Base-by-base conservation (phyloP, 2,797 vertebrate species). In the Anabacerthia variegaticeps region DNA sequence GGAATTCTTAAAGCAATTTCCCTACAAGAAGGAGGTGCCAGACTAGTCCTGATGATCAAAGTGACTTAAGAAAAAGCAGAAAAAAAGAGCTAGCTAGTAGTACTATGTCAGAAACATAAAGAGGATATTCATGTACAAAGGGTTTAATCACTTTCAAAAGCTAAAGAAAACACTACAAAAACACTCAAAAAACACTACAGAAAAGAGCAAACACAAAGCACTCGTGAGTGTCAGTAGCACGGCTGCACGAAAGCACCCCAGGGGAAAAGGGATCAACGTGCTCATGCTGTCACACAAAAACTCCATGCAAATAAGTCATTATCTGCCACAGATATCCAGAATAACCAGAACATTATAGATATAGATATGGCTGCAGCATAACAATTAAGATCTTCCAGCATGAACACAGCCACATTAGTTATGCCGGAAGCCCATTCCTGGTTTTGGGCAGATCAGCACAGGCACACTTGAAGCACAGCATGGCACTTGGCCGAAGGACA, bases 41-140 rank as follows among this genome's bases (percentile, higher is more conserved):
- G 82, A 88, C 69, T 73, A 69, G 66, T 75, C 51, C 41, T 74
- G 36, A 73, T 85, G 90, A 96, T 92, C 88, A 94, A 95, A 97
- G 76, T 15, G 39, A 32, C 62, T 88, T 68, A 69, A 84, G 54
- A 54, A 48, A 58, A 67, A 65, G 36, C 13, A 78, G 18, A 7
- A 12, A n/a, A 41, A 77, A 66, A 55, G 14, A 36, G 19, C 23
- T 24, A 88, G 32, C 37, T 44, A 83, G 76, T 30, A 84, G 69
- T 69, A 79, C 30, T 69, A 37, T 66, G 55, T 76, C 88, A 88
- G 88, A 88, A 93, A 86, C 28, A 86, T 73, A 66, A 91, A 83
- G 73, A 82, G 73, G 66, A 69, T 95, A 92, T 94, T 83, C n/a
- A 67, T 2, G 32, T 86, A 93, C 77, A 88, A 88, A 69, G 48